Evolutionary conservation across 2,113 vertebrate species (phyloP), one percentile per base, ranked within the genome.

Genomic region (Apodemus speciosus): DNA sequence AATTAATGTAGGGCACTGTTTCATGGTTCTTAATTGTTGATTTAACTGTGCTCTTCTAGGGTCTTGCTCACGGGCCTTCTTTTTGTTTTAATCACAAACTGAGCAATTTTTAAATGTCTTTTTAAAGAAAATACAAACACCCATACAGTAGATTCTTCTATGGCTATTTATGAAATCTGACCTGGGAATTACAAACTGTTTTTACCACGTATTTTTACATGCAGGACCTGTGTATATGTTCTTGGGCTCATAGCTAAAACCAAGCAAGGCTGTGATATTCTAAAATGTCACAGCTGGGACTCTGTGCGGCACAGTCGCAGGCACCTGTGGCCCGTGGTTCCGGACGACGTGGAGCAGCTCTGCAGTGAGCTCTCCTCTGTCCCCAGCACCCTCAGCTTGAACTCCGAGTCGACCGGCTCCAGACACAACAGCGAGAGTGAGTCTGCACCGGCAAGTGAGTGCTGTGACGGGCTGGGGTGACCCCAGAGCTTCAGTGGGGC

Each of bases 351-450:
- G 77, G 99, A 99, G 40, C 98, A 99, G 85, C 98, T 98, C 51
- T 98, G 98, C 97, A 98, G 97, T 91, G 98, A 99, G 91, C 98
- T 99, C 62, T 98, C 98, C 9, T 99, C 98, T 64, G 96, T 99
- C 79, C 98, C 98, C 64, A 99, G 98, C 90, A 98, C 98, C 9
- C 98, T 99, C 35, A 99, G 98, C 95, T 98, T 99, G 95, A 99
- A 99, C 97, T 99, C 99, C 0, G 99, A 99, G 95, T 99, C 99
- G 81, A 99, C 99, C 87, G 99, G 99, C 98, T 99, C 99, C 40
- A 98, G 99, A 81, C 99, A 99, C 98, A 99, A 99, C 97, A 99
- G 99, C 62, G 99, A 99, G 98, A 99, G 99, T 3, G 99, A 99
- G 97, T 99, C 99, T 79, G 98, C 98, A 38, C 99, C 99, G 23